Evolutionary conservation across 2,888 invertebrate species (phyloP).

Genomic region (Amaurobius ferox): DNA sequence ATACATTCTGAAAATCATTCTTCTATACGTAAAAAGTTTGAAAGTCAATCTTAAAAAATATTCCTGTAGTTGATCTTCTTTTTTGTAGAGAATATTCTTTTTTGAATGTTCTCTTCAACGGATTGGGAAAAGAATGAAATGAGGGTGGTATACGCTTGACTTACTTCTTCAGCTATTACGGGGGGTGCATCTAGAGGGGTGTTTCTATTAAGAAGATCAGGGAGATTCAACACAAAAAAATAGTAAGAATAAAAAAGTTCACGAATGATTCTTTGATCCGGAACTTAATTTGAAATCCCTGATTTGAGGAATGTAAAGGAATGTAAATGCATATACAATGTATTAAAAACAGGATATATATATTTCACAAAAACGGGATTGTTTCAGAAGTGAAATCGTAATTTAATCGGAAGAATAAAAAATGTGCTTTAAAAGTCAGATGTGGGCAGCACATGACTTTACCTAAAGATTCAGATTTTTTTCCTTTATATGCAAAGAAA

Average conservation of each 20-base stretch:
- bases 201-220: conserved; percentile 2
- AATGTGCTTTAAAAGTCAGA: too few species aligned
- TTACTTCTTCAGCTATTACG: conserved; percentile 43
- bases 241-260: conserved; percentile 17
- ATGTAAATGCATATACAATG: conserved; percentile 19
- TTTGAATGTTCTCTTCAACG: background rate
- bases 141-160: conserved; percentile 36
- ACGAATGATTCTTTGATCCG: conserved; percentile 24
- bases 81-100: conserved; percentile 41
- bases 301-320: too few species aligned
- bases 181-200: too few species aligned
- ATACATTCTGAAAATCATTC: too few species aligned
- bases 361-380: background rate
- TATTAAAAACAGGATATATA: conserved; percentile 33
- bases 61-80: conserved; percentile 12
- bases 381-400: background rate
- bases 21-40: too few species aligned
- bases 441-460: too few species aligned
- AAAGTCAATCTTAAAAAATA: too few species aligned
- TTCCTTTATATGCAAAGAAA: too few species aligned
- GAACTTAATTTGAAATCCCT: conserved; percentile 28
- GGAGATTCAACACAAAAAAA: conserved; percentile 9
- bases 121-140: conserved; percentile 40
- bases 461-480: too few species aligned
- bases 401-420: too few species aligned